Evolutionary conservation across 2,113 vertebrate genomes (phyloP).

Genomic region (Pampusana beccarii): DNA sequence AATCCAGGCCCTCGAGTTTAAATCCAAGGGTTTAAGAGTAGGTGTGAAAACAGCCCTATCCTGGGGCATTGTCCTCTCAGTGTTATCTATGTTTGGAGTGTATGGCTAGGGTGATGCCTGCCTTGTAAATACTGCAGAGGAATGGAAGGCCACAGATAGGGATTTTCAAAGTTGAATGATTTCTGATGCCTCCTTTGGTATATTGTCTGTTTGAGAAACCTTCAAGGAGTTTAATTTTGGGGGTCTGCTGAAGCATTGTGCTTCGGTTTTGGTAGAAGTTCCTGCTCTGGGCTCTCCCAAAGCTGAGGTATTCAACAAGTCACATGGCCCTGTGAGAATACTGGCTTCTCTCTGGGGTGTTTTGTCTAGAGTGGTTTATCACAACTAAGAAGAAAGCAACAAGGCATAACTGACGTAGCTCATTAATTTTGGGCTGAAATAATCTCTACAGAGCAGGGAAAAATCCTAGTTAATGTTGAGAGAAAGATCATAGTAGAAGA

Average conservation of each 20-base stretch:
- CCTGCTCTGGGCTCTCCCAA: not conserved
- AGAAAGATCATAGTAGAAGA: not conserved
- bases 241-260: not conserved
- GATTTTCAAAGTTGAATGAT: not conserved
- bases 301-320: not conserved
- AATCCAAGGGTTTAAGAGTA: not conserved
- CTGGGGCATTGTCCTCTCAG: not conserved
- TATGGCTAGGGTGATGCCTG: not conserved
- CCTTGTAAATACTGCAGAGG: not conserved
- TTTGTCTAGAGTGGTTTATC: not conserved
- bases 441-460: not conserved
- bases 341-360: not conserved
- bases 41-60: not conserved
- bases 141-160: not conserved
- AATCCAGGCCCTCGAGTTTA: not conserved
- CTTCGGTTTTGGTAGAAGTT: not conserved
- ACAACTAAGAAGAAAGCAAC: not conserved
- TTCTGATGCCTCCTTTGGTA: not conserved
- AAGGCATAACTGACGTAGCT: not conserved
- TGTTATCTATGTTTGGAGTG: not conserved
- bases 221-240: not conserved
- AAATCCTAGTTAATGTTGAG: not conserved
- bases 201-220: not conserved
- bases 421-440: not conserved
- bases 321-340: rapidly evolving